These are phyloP conservation scores for Spongilla lacustris DNA, from an alignment of 37 sponge, comb jelly and placozoan species.

Conservation along the genomic window DNA sequence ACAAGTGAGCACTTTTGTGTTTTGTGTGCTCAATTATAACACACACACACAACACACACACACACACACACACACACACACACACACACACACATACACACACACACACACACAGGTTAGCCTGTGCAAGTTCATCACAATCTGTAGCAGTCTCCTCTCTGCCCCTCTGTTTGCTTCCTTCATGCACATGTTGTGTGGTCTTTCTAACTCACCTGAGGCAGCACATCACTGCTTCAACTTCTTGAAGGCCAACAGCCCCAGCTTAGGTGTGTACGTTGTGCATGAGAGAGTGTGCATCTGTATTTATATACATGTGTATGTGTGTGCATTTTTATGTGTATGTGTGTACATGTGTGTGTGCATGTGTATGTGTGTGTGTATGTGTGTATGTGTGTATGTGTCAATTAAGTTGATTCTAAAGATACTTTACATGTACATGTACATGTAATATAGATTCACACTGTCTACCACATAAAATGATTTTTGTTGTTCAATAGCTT, in stretches of 20 bases:
- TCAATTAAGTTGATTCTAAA: no score
- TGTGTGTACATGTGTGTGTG: no score
- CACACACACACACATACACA: conserved; percentile 34
- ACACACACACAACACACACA: background rate
- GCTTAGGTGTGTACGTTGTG: background rate
- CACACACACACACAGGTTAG: conserved; percentile 41
- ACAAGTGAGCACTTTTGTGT: background rate
- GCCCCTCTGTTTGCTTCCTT: conserved; percentile 83
- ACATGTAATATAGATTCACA: no score
- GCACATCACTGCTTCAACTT: conserved; percentile 86
- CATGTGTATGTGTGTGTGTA: no score
- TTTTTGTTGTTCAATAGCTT: no score
- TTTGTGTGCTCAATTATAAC: background rate
- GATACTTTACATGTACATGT: no score
- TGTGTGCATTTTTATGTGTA: no score
- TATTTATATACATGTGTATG: no score
- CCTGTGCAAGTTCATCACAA: conserved; percentile 88
- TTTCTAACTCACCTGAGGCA: conserved; percentile 62
- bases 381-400: no score
- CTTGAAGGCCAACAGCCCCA: conserved; percentile 77
- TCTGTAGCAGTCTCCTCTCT: conserved; percentile 83
- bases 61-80: conserved; percentile 3
- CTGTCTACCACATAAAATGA: no score
- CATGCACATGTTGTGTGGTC: conserved; percentile 87
- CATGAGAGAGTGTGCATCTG: no score